These are phyloP conservation scores for Odontophorus gujanensis DNA, from an alignment of 2,113 vertebrate genomes.

Conservation along the genomic window DNA sequence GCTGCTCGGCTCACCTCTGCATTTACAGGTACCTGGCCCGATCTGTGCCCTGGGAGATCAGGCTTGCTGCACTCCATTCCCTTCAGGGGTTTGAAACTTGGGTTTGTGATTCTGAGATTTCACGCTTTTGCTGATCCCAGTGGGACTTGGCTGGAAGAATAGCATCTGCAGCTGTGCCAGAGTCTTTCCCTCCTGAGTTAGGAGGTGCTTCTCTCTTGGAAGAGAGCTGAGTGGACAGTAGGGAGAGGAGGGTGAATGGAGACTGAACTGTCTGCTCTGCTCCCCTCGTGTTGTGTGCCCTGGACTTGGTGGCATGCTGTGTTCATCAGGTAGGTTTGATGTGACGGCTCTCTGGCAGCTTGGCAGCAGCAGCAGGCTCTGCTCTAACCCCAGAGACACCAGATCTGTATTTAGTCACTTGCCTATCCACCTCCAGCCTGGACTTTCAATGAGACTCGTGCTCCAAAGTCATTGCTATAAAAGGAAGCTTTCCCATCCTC, in stretches of 20 bases:
- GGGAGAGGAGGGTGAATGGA: neutral
- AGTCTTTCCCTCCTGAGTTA: neutral
- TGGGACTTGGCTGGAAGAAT: neutral
- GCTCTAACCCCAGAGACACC: neutral
- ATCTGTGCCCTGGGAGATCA: neutral
- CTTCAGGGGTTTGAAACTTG: neutral
- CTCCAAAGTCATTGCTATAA: neutral
- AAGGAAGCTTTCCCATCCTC: neutral
- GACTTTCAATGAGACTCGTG: neutral
- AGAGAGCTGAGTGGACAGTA: neutral
- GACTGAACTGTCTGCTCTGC: neutral
- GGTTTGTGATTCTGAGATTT: neutral
- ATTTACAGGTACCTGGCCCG: neutral
- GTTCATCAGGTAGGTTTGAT: neutral
- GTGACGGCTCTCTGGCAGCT: neutral
- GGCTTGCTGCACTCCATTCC: neutral
- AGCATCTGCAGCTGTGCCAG: neutral
- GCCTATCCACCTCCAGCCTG: neutral
- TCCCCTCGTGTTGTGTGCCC: neutral
- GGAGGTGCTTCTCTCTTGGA: neutral
- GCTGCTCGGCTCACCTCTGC: neutral
- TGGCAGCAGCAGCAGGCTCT: neutral
- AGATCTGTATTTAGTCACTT: neutral
- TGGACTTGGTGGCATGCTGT: neutral
- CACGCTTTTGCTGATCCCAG: rapidly evolving